phyloP scores from a whole-genome alignment of 2,113 vertebrate genomes.

The Cyphomyrus plagiostoma region DNA sequence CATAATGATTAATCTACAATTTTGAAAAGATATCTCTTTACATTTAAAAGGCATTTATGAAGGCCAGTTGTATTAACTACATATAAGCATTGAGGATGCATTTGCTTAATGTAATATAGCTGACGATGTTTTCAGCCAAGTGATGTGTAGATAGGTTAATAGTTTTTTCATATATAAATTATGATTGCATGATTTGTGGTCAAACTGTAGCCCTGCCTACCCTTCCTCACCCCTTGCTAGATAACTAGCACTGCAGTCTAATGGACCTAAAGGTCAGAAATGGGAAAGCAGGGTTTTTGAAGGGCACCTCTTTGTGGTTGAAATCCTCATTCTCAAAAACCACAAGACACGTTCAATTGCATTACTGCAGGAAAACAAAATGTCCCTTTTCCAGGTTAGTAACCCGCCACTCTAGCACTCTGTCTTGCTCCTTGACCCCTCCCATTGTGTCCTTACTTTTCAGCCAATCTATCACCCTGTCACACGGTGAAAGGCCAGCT shows the following conservation, averaged over 20 bases:
- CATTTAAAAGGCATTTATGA: neutral
- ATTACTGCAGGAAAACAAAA: neutral
- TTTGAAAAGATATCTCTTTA: neutral
- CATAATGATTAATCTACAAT: neutral
- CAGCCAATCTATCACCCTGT: conserved; percentile 9
- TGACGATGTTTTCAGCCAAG: neutral
- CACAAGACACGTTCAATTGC: neutral
- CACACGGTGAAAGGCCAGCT: neutral
- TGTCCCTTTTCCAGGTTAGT: neutral
- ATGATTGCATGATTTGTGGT: neutral
- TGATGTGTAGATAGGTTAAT: neutral
- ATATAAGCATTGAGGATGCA: neutral
- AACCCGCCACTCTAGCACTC: neutral
- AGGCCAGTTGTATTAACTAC: neutral
- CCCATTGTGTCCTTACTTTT: neutral
- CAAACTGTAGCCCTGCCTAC: neutral
- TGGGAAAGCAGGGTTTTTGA: neutral
- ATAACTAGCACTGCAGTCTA: neutral
- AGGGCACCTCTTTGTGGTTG: neutral
- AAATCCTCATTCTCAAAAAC: neutral
- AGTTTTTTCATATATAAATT: neutral
- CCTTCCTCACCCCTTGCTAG: neutral
- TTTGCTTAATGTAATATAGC: neutral
- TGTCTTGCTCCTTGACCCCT: neutral
- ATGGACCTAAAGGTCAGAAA: conserved; percentile 1